Evolutionary conservation across 2,113 vertebrate genomes (phyloP).

Genomic region (Larimichthys polyactis): DNA sequence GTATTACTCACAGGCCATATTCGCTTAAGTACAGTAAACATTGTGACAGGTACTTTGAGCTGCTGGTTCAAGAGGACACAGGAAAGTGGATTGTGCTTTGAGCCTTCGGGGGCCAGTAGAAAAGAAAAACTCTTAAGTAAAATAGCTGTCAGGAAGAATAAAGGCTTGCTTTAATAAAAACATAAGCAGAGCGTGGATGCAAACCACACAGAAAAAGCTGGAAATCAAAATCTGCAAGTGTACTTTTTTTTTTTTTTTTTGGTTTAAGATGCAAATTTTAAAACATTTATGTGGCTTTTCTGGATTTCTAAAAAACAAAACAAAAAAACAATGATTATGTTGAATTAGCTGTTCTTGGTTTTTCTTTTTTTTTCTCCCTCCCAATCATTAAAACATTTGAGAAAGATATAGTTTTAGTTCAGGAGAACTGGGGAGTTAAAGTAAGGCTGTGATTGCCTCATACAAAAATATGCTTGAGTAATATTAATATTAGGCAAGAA

Average conservation of each 20-base stretch:
- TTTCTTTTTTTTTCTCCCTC: conserved; percentile 17
- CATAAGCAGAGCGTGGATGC: conserved; percentile 25
- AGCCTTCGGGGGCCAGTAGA: conserved; percentile 21
- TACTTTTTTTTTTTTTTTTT: background rate
- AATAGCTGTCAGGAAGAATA: conserved; percentile 59
- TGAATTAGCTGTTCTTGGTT: background rate
- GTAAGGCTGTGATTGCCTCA: conserved; percentile 40
- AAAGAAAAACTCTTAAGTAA: conserved; percentile 58
- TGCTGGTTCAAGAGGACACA: conserved; percentile 75
- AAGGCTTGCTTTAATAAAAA: conserved; percentile 66
- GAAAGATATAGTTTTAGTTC: background rate
- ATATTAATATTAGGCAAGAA: conserved; percentile 25
- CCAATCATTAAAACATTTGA: conserved; percentile 28
- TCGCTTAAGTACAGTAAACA: conserved; percentile 80
- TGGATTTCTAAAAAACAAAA: background rate
- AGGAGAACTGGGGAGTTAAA: conserved; percentile 47
- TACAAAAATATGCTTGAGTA: conserved; percentile 43
- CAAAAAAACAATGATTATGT: background rate
- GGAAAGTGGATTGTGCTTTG: conserved; percentile 66
- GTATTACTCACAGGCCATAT: conserved; percentile 75
- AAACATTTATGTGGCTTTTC: background rate
- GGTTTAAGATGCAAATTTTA: background rate
- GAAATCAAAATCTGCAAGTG: background rate
- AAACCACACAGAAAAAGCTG: conserved; percentile 27
- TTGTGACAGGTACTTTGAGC: conserved; percentile 78